Evolutionary conservation across 2,113 vertebrate genomes (phyloP), one percentile per base, ranked within the genome.

Genomic region (Nothobranchius furzeri): DNA sequence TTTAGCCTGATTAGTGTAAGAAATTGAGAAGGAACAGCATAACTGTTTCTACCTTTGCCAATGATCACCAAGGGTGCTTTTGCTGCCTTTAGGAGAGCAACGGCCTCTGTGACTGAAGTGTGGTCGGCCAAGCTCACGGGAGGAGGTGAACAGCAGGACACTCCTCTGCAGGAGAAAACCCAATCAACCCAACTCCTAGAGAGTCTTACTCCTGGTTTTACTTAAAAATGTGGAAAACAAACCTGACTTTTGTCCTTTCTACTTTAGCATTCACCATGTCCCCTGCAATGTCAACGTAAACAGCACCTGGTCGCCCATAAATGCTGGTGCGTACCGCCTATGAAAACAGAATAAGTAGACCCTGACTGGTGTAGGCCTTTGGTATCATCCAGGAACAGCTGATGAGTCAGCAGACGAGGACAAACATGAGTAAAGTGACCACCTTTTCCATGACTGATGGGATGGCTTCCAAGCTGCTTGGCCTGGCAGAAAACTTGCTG

Each of bases 381-480:
- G 4, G 37, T n/a, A 37, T 48, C 1, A 45, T 57, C 4, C 4
- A 17, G 7, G 7, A 50, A 8, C 24, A 11, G 2, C 43, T 11
- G 12, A 45, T 13, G 52, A 53, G 6, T 15, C 49, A 1, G 25
- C 30, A 48, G 35, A 36, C 1, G 13, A 36, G 36, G 7, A 45
- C 54, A 30, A 15, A 68, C 2, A 37, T 24, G 9, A 47, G 30
- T 30, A n/a, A 3, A 6, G 36, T n/a, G 43, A 53, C 46, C 13
- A 99, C 98, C 95, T 99, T 99, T 85, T 99, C 97, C 24, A 99
- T 91, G 40, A 98, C 82, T 70, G 92, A 86, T 7, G 96, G 96
- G 78, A 98, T 96, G 82, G 82, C 92, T 73, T 94, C 90, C 61
- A 99, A 73, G 69, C 93, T 95, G 90, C 93, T 95, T 56, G 96